These are phyloP conservation scores for Phrynocephalus forsythii DNA, from an alignment of 2,797 vertebrate genomes.

Conservation along the genomic window DNA sequence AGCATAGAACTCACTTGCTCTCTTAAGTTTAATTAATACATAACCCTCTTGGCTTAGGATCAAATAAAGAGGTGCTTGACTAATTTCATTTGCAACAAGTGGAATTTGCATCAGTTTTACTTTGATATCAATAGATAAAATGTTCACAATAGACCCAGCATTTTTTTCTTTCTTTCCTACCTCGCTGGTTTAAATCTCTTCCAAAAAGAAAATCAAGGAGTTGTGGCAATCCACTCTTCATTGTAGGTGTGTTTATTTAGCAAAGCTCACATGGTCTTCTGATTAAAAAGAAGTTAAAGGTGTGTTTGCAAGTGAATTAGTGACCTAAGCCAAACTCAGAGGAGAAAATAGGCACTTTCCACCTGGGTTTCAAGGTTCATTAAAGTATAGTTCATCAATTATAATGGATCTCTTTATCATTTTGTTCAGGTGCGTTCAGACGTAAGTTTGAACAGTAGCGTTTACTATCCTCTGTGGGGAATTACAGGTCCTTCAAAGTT, in stretches of 20 bases:
- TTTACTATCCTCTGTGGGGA: neutral
- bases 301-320: slow-evolving; percentile 20
- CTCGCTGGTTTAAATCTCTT: neutral
- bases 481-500: neutral
- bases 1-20: neutral
- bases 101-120: neutral
- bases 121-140: neutral
- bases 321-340: neutral
- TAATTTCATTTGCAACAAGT: neutral
- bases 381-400: slow-evolving; percentile 14
- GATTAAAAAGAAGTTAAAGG: slow-evolving; percentile 21
- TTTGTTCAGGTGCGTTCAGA: neutral
- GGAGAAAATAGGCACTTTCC: slow-evolving; percentile 2
- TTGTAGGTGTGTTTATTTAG: slow-evolving; percentile 16
- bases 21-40: neutral
- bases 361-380: slow-evolving; percentile 8
- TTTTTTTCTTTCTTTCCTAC: neutral
- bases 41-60: neutral
- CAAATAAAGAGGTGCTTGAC: neutral
- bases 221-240: neutral
- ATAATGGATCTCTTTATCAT: neutral
- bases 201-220: neutral
- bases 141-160: neutral
- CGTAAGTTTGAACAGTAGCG: neutral
- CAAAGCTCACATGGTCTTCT: slow-evolving; percentile 19